Evolutionary conservation across 2,888 invertebrate species (phyloP).

Genomic region (Drosophila prostipennis): DNA sequence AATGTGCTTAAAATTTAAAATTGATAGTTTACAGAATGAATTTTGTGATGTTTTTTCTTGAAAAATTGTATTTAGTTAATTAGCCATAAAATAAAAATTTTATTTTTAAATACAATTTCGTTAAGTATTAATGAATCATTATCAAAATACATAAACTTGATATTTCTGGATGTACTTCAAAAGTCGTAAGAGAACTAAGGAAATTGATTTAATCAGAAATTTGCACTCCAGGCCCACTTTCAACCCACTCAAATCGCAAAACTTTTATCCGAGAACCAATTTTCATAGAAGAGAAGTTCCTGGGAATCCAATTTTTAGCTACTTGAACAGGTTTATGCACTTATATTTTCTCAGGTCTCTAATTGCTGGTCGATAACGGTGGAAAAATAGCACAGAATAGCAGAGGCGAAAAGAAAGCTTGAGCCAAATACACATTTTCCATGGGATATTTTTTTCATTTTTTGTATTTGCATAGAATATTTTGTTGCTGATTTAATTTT

Average conservation of each 20-base stretch:
- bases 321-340: conserved; percentile 70
- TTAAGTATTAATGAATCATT: no score
- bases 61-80: no score
- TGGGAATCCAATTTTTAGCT: conserved; percentile 41
- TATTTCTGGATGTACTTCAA: background rate
- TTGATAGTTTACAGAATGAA: background rate
- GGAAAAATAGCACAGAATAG: conserved; percentile 4
- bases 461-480: conserved; percentile 40
- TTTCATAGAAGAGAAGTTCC: conserved; percentile 8
- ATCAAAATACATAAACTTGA: background rate
- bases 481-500: conserved; percentile 53
- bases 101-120: no score
- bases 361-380: conserved; percentile 63
- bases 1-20: background rate
- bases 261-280: conserved; percentile 23
- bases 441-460: conserved; percentile 5
- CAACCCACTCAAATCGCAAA: conserved; percentile 14
- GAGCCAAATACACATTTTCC: conserved; percentile 23
- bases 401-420: conserved; percentile 3
- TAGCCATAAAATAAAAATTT: no score
- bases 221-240: conserved; percentile 1
- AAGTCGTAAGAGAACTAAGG: background rate
- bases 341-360: conserved; percentile 46
- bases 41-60: background rate
- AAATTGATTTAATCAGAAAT: conserved; percentile 16